phyloP scores from a whole-genome alignment of 2,888 invertebrate species.

The Cephonodes hylas region DNA sequence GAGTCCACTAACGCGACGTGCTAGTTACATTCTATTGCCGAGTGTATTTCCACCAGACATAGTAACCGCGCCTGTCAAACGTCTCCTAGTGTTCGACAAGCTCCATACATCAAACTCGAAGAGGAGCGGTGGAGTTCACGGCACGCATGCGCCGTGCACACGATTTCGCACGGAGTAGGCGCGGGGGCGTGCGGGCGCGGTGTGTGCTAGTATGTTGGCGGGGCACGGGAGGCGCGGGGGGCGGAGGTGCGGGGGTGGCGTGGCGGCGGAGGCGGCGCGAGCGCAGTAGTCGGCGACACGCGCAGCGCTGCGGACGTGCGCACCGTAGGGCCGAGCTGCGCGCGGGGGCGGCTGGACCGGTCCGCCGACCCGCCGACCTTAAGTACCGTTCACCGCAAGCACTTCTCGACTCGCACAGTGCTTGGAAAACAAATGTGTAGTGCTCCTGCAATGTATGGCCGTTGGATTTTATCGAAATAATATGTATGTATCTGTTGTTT shows the following conservation, averaged over 20 bases:
- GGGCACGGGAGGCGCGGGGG: constrained; percentile 9
- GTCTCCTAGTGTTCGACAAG: background rate
- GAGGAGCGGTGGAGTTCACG: background rate
- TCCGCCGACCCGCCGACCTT: constrained; percentile 80
- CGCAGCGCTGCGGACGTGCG: background rate
- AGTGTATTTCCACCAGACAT: too few species aligned
- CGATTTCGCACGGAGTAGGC: constrained; percentile 7
- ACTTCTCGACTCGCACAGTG: constrained; percentile 31
- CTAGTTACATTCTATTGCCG: too few species aligned
- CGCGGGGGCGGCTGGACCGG: constrained; percentile 70
- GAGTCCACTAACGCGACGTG: too few species aligned
- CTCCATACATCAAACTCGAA: background rate
- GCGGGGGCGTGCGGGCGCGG: background rate
- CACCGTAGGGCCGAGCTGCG: constrained; percentile 21
- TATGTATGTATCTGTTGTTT: constrained; percentile 8
- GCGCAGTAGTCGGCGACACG: constrained; percentile 35
- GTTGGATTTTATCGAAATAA: constrained; percentile 7
- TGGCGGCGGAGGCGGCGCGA: constrained; percentile 26
- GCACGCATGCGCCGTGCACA: background rate
- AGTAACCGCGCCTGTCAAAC: too few species aligned
- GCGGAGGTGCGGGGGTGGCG: constrained; percentile 28
- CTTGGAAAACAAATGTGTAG: constrained; percentile 9
- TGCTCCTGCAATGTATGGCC: background rate
- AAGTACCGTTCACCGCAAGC: constrained; percentile 76
- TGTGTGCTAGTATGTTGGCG: background rate